These are phyloP conservation scores for Enteromius mattozi DNA, from an alignment of 2,797 vertebrate species.

Conservation along the genomic window DNA sequence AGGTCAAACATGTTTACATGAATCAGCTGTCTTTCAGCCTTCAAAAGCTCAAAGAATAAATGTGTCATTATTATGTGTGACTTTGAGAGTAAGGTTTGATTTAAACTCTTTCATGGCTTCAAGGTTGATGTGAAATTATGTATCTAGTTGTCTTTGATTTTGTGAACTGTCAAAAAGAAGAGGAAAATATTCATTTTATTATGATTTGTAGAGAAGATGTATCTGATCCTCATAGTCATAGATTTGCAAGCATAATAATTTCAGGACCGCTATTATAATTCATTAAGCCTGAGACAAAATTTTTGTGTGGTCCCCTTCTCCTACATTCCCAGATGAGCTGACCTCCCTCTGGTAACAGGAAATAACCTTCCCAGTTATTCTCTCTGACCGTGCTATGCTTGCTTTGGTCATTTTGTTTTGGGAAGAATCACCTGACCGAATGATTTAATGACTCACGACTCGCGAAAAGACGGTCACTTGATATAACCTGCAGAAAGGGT, in stretches of 20 bases:
- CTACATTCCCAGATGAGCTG: not conserved
- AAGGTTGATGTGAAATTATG: not conserved
- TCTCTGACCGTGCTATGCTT: not conserved
- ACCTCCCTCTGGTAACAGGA: not conserved
- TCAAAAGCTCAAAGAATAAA: not conserved
- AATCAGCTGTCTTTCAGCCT: not conserved
- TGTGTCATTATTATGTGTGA: not conserved
- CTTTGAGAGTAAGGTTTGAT: not conserved
- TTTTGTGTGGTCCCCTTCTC: not conserved
- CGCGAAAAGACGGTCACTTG: not conserved
- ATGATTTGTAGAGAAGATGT: not conserved
- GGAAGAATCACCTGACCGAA: not conserved
- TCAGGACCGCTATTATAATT: not conserved
- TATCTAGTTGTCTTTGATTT: not conserved
- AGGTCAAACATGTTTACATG: not conserved
- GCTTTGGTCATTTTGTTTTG: not conserved
- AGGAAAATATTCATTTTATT: not conserved
- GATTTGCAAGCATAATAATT: not conserved
- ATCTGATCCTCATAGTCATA: not conserved
- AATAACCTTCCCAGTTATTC: not conserved
- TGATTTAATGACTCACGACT: not conserved
- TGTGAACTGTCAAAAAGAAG: not conserved
- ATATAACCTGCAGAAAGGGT: slow-evolving; percentile 7
- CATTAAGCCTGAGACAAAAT: too few species aligned
- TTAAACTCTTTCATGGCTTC: not conserved